Evolutionary conservation across 1,140 invertebrate species (phyloP).

Genomic region (Aphelenchoides avenae): DNA sequence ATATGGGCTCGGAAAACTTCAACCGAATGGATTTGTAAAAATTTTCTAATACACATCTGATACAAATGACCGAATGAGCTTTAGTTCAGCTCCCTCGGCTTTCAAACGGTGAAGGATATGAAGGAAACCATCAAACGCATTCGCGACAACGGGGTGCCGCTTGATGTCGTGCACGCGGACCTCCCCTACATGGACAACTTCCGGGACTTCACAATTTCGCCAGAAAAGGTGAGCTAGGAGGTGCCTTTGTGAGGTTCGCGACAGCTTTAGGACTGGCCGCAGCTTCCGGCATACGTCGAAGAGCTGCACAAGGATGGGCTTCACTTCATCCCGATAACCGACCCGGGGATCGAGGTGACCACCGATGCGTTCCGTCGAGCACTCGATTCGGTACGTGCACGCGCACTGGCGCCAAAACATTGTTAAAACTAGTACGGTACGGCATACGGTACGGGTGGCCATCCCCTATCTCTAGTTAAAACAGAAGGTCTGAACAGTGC

Average conservation of each 20-base stretch:
- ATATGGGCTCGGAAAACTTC: too few relatives aligned
- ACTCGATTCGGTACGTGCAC: conserved; percentile 18
- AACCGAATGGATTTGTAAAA: too few relatives aligned
- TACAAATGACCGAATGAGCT: too few relatives aligned
- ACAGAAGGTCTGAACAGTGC: too few relatives aligned
- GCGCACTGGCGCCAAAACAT: too few relatives aligned
- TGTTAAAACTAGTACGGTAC: too few relatives aligned
- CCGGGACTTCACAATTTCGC: conserved; percentile 87
- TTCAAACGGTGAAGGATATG: too few relatives aligned
- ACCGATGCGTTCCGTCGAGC: conserved; percentile 29
- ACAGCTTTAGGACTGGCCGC: conserved; percentile 33
- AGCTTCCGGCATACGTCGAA: conserved; percentile 29
- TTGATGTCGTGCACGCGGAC: conserved; percentile 48
- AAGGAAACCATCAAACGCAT: conserved; percentile 60
- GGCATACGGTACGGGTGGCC: too few relatives aligned
- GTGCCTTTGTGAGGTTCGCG: too few relatives aligned
- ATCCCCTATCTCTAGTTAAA: too few relatives aligned
- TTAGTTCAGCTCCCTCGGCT: conserved; percentile 68
- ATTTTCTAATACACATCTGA: too few relatives aligned
- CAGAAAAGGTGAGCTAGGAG: too few relatives aligned
- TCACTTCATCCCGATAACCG: conserved; percentile 35
- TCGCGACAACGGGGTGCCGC: conserved; percentile 59
- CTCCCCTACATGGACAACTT: conserved; percentile 83
- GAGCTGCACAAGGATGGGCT: conserved; percentile 31
- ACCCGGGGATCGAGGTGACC: conserved; percentile 42